Base-by-base conservation (phyloP, 2,797 vertebrate species). In the Euphonia xanthogaster region DNA sequence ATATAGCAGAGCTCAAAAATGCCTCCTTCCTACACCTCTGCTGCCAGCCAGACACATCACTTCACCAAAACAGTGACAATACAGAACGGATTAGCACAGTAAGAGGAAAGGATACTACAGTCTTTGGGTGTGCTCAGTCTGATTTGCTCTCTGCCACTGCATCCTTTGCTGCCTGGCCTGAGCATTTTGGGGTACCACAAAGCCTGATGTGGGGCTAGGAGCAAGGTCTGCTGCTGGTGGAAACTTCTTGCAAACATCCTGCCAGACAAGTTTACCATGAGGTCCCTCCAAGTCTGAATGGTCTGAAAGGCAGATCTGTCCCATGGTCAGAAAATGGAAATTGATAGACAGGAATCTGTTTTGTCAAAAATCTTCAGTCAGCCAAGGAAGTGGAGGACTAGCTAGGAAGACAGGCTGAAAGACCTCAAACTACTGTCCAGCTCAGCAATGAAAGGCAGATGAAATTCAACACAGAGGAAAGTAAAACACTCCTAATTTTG, bases 141-240 rank as follows among this genome's bases (percentile, higher is more conserved):
- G 16, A n/a, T 22, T 44, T 51, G 51, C 44, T 58, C 53, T 37
- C 16, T 79, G 47, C 23, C 39, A 8, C 23, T 44, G 51, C 51
- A 70, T 20, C n/a, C 42, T 39, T 65, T 62, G 6, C 37, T 81
- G 7, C 22, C 61, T 67, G 39, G 9, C 22, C 44, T 19, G 40
- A 35, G 35, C 0, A 0, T 24, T 7, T 25, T 37, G 31, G 18
- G 31, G 8, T 44, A 25, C 37, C 42, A 51, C 2, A 45, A 20
- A 76, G 13, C 28, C 20, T 0, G 0, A 0, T 12, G 11, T 0
- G 0, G 40, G 28, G 4, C 28, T 65, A 18, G 17, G 33, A 65
- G n/a, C 23, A 35, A 48, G 20, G 8, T 37, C 58, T 42, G 31
- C 27, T n/a, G 14, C 62, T 48, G 28, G 11, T 37, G 33, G 47